Evolutionary conservation across 1,140 invertebrate genomes (phyloP).

Genomic region (Copidosoma floridanum): DNA sequence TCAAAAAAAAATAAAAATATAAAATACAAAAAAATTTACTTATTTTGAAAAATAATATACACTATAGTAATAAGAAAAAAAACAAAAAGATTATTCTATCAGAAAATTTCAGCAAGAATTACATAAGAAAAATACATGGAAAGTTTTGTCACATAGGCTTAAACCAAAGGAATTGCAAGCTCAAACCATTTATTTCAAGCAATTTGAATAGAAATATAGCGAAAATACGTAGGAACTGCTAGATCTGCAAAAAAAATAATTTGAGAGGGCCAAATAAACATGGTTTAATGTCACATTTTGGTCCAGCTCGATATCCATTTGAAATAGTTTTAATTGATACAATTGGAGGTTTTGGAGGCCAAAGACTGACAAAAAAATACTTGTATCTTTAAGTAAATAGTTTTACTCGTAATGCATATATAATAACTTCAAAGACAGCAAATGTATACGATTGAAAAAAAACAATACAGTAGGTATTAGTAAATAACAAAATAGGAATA

Average conservation of each 20-base stretch:
- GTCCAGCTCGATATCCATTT: neutral
- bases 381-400: conserved; percentile 4
- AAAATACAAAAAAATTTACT: neutral
- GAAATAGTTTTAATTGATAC: neutral
- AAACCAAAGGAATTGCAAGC: conserved; percentile 16
- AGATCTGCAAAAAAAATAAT: conserved; percentile 19
- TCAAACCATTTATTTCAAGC: conserved; percentile 9
- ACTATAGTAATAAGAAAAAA: conserved; percentile 5
- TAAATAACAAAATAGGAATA: neutral
- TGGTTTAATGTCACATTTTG: neutral
- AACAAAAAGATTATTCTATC: conserved; percentile 18
- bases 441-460: neutral
- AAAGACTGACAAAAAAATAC: neutral
- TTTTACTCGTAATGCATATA: neutral
- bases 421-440: neutral
- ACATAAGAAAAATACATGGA: conserved; percentile 10
- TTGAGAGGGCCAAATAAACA: neutral
- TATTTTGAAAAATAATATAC: neutral
- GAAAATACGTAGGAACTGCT: neutral
- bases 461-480: neutral
- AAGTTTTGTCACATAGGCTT: too few species aligned
- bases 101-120: neutral
- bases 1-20: conserved; percentile 13
- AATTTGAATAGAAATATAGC: neutral
- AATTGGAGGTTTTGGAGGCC: neutral